phyloP scores from a whole-genome alignment of 2,888 invertebrate species.

The Cantharis rufa region DNA sequence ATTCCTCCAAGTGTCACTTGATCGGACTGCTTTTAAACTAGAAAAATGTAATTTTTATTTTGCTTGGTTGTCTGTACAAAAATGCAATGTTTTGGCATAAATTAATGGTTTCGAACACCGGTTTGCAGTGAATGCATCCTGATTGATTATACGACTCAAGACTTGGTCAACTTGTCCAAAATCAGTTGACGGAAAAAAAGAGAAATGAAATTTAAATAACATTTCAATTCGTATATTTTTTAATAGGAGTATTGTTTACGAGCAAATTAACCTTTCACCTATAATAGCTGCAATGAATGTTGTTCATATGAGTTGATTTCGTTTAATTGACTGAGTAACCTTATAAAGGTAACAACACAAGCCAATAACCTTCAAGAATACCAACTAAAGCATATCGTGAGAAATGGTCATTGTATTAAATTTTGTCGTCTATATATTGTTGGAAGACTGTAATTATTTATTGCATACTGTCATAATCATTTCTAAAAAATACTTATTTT shows the following conservation, averaged over 20 bases:
- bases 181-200: background rate
- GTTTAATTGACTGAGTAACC: conserved; percentile 14
- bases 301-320: conserved; percentile 8
- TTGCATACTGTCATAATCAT: conserved; percentile 5
- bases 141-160: background rate
- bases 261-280: conserved; percentile 8
- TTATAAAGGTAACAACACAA: conserved; percentile 14
- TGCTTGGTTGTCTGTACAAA: no score
- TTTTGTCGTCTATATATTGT: conserved; percentile 11
- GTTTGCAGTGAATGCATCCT: background rate
- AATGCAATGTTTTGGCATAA: no score
- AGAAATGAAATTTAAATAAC: background rate
- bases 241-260: background rate
- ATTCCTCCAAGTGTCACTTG: background rate
- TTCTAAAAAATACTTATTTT: conserved; percentile 3
- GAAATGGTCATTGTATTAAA: conserved; percentile 11
- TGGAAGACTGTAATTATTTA: conserved; percentile 5
- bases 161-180: background rate
- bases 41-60: no score
- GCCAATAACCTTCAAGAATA: conserved; percentile 15
- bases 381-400: conserved; percentile 10
- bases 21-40: background rate
- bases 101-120: background rate
- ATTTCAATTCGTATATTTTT: background rate
- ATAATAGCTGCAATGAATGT: background rate